A percentile compares a stretch with the other conserved stretches of the same genome.
Conservation (phyloP, 1,140 invertebrate genomes). For the Muscidifurax raptorellus region DNA sequence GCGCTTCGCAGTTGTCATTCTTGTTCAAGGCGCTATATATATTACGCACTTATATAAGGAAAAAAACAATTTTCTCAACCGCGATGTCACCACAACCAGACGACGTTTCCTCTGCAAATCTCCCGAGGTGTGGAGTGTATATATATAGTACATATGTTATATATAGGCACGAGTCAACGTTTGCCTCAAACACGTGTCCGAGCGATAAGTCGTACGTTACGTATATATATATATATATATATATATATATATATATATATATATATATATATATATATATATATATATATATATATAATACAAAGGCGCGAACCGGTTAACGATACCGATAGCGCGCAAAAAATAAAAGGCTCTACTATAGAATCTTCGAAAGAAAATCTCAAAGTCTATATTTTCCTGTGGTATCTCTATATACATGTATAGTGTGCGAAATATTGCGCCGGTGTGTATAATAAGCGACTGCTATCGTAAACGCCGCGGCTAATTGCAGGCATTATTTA, state of each 20-base stretch:
- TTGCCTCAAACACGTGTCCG: background rate
- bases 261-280: too few relatives aligned
- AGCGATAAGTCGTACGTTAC: slow-evolving; percentile 11
- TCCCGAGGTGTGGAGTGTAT: background rate
- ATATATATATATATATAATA: too few relatives aligned
- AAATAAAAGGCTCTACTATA: background rate
- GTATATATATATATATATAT: too few relatives aligned
- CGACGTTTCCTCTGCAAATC: background rate
- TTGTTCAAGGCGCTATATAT: too few relatives aligned
- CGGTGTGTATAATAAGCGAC: background rate
- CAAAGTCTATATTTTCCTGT: background rate
- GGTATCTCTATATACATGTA: background rate
- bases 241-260: too few relatives aligned
- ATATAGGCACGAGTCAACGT: background rate
- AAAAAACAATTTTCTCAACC: background rate
- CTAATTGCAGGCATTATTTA: slow-evolving; percentile 32
- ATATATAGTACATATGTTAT: background rate
- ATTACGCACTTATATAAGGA: too few relatives aligned
- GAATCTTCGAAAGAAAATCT: background rate
- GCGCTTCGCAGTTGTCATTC: too few relatives aligned
- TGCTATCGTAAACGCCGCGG: slow-evolving; percentile 6
- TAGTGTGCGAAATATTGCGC: background rate
- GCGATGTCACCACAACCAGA: too few relatives aligned
- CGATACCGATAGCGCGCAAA: slow-evolving; percentile 15
- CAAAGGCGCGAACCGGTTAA: background rate